A percentile compares a stretch with the other conserved stretches of the same genome.
Conservation (phyloP, 2,888 invertebrate genomes). For the Ceramica pisi region DNA sequence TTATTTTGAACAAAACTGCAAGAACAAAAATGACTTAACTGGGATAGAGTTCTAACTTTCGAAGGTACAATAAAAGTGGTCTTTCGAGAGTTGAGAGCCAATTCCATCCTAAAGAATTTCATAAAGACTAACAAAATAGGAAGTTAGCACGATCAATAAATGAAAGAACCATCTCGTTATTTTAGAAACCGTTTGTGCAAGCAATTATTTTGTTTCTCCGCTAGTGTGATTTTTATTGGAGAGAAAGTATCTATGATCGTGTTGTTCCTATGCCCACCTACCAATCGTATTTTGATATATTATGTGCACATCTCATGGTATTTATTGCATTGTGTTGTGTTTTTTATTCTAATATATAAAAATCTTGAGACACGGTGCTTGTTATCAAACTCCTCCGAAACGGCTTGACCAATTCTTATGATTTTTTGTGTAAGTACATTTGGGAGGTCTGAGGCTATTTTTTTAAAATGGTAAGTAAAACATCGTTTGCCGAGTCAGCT, state of each 20-base stretch:
- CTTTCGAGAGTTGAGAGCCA: background rate
- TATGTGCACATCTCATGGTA: background rate
- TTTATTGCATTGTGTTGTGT: background rate
- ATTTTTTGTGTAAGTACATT: too few species aligned
- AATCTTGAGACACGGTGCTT: too few species aligned
- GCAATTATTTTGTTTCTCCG: constrained; percentile 35
- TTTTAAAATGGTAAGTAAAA: too few species aligned
- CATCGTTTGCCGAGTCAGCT: too few species aligned
- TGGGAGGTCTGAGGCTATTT: too few species aligned
- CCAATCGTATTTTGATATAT: constrained; percentile 3
- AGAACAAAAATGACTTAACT: background rate
- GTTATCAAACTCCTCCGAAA: too few species aligned
- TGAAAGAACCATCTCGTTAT: constrained; percentile 21
- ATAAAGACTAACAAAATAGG: background rate
- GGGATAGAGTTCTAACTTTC: background rate
- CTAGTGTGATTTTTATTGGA: constrained; percentile 38
- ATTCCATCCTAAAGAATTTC: background rate
- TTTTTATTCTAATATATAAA: background rate
- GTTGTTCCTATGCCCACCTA: constrained; percentile 5
- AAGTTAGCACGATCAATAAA: background rate
- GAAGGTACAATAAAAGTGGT: background rate
- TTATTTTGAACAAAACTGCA: background rate
- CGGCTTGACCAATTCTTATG: too few species aligned
- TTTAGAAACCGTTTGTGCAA: constrained; percentile 45
- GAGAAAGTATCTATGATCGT: constrained; percentile 45